Evolutionary conservation across 2,113 vertebrate genomes (phyloP).

Genomic region (Dermatemys mawii): DNA sequence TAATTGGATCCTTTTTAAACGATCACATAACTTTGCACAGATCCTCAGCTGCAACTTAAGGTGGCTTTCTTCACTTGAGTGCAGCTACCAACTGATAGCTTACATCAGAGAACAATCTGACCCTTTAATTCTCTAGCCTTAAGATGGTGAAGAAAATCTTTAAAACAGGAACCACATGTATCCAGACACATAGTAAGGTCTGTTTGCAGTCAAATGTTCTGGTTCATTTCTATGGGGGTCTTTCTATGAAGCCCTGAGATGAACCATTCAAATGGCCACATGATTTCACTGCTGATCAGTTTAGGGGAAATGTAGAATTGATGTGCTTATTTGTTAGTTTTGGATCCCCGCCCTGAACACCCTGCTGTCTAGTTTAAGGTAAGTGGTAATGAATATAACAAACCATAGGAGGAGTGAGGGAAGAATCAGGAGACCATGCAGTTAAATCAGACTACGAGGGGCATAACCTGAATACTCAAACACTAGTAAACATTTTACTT

Average conservation of each 20-base stretch:
- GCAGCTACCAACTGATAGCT: not conserved
- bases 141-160: not conserved
- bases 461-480: not conserved
- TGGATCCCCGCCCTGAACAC: fast-evolving
- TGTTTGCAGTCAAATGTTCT: not conserved
- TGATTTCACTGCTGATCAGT: not conserved
- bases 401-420: fast-evolving
- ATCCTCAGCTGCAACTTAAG: not conserved
- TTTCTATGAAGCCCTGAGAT: not conserved
- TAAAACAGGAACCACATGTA: not conserved
- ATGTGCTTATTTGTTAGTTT: not conserved
- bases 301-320: not conserved
- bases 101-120: not conserved
- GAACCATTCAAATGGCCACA: not conserved
- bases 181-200: not conserved
- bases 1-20: not conserved
- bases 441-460: not conserved
- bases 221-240: not conserved
- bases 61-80: not conserved
- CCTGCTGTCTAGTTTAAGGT: fast-evolving
- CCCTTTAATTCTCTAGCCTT: not conserved
- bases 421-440: fast-evolving
- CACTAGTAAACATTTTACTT: fast-evolving
- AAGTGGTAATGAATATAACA: not conserved
- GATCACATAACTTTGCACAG: not conserved